Conservation (phyloP, 1,140 invertebrate genomes). For the Euglossa dilemma region DNA sequence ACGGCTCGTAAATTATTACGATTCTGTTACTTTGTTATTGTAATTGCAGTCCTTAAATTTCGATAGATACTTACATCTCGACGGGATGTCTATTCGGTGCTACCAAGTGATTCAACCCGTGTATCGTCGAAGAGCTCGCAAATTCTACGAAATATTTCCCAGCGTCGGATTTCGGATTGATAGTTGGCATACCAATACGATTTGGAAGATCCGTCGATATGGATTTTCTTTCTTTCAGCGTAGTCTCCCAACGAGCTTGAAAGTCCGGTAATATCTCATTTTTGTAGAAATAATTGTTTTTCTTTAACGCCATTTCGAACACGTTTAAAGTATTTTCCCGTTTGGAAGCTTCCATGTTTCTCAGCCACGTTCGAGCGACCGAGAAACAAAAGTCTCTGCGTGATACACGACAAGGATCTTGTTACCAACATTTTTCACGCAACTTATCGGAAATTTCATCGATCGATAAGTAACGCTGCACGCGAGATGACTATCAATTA, state of each 20-base stretch:
- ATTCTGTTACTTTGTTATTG: not conserved
- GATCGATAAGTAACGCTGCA: no score
- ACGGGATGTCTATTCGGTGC: slow-evolving; percentile 63
- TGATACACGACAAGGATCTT: no score
- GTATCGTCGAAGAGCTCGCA: slow-evolving; percentile 57
- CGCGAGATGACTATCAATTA: no score
- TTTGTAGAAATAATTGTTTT: not conserved
- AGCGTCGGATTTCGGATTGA: slow-evolving; percentile 45
- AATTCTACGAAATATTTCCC: slow-evolving; percentile 66
- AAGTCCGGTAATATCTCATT: slow-evolving; percentile 46
- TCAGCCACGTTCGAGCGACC: not conserved
- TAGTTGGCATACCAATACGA: slow-evolving; percentile 55
- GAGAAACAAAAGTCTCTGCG: not conserved
- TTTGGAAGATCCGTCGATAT: not conserved
- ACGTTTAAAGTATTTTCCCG: not conserved
- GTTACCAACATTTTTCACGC: no score
- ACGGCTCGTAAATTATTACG: not conserved
- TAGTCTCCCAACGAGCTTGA: not conserved
- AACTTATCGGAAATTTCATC: no score
- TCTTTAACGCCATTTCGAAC: not conserved
- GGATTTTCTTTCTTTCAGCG: not conserved
- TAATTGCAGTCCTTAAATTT: no score
- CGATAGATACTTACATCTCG: slow-evolving; percentile 64
- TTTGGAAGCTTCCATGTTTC: accelerated
- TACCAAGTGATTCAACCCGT: slow-evolving; percentile 67